Conservation (phyloP, 2,888 invertebrate genomes). For the Chelonus formosanus region DNA sequence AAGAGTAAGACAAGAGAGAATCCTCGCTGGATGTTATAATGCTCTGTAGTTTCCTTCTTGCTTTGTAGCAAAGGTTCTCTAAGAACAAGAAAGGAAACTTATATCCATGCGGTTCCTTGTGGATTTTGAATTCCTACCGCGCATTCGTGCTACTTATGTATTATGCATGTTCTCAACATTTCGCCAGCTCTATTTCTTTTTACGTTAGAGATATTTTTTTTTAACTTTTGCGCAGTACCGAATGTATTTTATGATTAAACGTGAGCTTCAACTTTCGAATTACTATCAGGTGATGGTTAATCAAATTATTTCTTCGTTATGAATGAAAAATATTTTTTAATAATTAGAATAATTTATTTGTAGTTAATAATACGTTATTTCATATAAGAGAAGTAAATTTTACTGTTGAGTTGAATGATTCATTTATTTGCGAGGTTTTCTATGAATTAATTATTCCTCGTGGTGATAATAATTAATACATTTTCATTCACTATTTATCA, state of each 20-base stretch:
- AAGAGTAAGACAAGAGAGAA: constrained; percentile 1
- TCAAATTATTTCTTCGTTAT: too few relatives aligned
- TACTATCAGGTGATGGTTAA: too few relatives aligned
- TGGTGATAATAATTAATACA: too few relatives aligned
- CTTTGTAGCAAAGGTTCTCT: neutral
- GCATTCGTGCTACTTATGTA: constrained; percentile 41
- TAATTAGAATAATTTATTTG: too few relatives aligned
- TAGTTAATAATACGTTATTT: too few relatives aligned
- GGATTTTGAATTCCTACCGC: constrained; percentile 52
- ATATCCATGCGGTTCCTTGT: constrained; percentile 30
- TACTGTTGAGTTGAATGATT: too few relatives aligned
- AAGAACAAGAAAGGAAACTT: constrained; percentile 2
- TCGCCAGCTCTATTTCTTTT: constrained; percentile 25
- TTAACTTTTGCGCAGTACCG: neutral
- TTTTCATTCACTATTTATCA: too few relatives aligned
- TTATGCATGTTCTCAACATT: constrained; percentile 41
- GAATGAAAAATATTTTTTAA: too few relatives aligned
- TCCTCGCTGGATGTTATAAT: constrained; percentile 14
- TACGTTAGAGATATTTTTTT: neutral
- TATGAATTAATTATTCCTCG: too few relatives aligned
- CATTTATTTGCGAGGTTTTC: too few relatives aligned
- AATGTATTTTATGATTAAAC: neutral
- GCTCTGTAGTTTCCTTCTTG: constrained; percentile 8
- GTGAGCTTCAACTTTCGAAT: too few relatives aligned
- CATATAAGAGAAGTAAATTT: too few relatives aligned